Evolutionary conservation across 1,140 invertebrate species (phyloP), one percentile per base, ranked within the genome.

Genomic region (Ceratitis capitata): DNA sequence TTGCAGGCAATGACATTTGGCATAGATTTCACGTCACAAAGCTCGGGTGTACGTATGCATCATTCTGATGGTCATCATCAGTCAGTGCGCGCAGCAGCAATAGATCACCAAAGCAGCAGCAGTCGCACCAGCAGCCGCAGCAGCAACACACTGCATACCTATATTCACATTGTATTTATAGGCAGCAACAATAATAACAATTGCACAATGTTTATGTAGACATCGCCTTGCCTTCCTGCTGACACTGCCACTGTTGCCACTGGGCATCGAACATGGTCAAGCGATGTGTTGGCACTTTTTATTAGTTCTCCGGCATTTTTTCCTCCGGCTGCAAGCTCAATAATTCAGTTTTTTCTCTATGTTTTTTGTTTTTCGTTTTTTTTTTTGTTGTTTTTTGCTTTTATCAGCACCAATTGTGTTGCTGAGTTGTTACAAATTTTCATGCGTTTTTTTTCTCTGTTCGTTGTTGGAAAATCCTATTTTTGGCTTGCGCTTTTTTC

Each of bases 51-150:
- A 83, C 82, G 49, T 53, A 83, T 83, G 26, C 45, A 83, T 83
- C 82, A 83, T 83, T 58, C 82, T 58, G 82, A 83, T 83, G 82
- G 82, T 83, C 82, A 83, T 83, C 82, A 83, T 83, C 82, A 83
- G 82, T 83, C 82, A 78, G 69, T 42, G 69, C 39, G 69, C 39
- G 32, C 69, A 47, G 69, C 69, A 78, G 69, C 69, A 78, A 78
- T 78, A 78, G 69, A 78, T 78, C 69, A 42, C 69, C 23, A 61
- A n/a, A 61, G 53, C 53, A 56, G 5, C 12, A 56, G 29, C 56
- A 61, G n/a, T 16, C 56, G n/a, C n/a, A n/a, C 1, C 53, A 56
- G 12, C 53, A n/a, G n/a, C n/a, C 14, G 32, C n/a, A 78, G 39
- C 69, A 78, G 23, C 69, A 45, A 42, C 64, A n/a, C 19, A 56